Base-by-base conservation (phyloP, 1,140 invertebrate genomes). In the Pogonomyrmex californicus region DNA sequence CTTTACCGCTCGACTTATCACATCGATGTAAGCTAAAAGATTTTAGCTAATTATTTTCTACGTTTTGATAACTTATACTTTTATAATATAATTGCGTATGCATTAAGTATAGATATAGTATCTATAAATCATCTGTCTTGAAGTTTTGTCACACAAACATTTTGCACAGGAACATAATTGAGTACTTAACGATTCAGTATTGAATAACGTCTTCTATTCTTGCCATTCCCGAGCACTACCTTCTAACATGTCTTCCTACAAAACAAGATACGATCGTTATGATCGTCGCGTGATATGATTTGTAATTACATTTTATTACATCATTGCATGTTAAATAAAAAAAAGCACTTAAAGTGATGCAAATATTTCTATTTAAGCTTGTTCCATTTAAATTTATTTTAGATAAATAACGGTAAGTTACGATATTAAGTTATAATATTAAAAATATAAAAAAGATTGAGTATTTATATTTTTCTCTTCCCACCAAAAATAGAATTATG, bases 41-140 rank as follows among this genome's bases (percentile, higher is more conserved):
- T 23, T 23, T 23, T 23, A 23, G 23, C 23, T 23, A 23, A 23
- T 23, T 36, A 68, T 56, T 83, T 75, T 83, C 33, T 75, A 62
- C 54, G 30, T 83, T 47, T 83, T 60, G 68, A 83, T 83, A 73
- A 75, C 47, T 81, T 83, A 73, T 83, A 62, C 71, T 83, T 83
- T 83, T 83, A 83, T 83, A 83, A 44, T 44, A 44, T 44, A 30
- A 83, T 60, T 75, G 68, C 60, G 68, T 75, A 47, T 36, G n/a
- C 36, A n/a, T 44, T 83, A 49, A 17, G 51, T 60, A 36, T 58
- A 60, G 54, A 58, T 47, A 60, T 33, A 23, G 5, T 47, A 23
- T 36, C 14, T 33, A 33, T 58, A 33, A 7, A 9, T 68, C 14
- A 68, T 56, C 10, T 33, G 4, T 62, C 36, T 81, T 17, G 10